Base-by-base conservation (phyloP, 2,797 vertebrate species). In the Epinephelus awoara region DNA sequence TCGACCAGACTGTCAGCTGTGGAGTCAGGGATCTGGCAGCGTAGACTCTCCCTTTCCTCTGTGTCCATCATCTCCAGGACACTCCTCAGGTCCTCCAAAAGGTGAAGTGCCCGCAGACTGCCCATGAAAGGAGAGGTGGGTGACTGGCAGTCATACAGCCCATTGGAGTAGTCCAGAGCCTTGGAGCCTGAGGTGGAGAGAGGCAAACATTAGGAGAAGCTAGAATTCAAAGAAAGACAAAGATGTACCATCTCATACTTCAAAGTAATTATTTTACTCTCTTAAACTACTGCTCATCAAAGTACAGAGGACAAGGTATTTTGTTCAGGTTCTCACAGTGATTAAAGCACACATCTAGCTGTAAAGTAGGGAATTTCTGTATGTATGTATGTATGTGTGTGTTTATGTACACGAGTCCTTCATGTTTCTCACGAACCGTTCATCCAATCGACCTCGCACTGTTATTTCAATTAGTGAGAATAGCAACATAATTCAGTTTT, bases 91-190 rank as follows among this genome's bases (percentile, higher is more conserved):
- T 99, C 98, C 79, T 99, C 98, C 77, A 99, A 94, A 0, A 99
- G 96, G 72, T 99, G 98, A 77, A 99, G 93, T 0, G 96, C 98
- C 58, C 97, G 95, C 82, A 99, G 90, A 82, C 95, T 93, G 29
- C 98, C 98, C 96, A 99, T 97, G 93, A 98, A 99, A 0, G 98
- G 98, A 18, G 98, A 99, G 0, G 97, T 98, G 23, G 98, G 98
- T 0, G 98, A 99, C 92, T 99, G 98, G 88, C 98, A 99, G 89
- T 99, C 98, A 83, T 98, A 99, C 81, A 99, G 90, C 47, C 98
- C 98, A 44, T 99, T 99, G 76, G 98, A 95, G 84, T 99, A 99
- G 72, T 99, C 98, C 86, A 99, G 87, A 0, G 97, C 94, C 93
- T 99, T 99, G 25, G 98, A 99, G 85, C 98, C 98, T 99, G 90